A percentile compares a stretch with the other conserved stretches of the same genome.
These are phyloP conservation scores for Drosophila setifemur DNA, from an alignment of 1,140 invertebrate genomes.

Conservation along the genomic window DNA sequence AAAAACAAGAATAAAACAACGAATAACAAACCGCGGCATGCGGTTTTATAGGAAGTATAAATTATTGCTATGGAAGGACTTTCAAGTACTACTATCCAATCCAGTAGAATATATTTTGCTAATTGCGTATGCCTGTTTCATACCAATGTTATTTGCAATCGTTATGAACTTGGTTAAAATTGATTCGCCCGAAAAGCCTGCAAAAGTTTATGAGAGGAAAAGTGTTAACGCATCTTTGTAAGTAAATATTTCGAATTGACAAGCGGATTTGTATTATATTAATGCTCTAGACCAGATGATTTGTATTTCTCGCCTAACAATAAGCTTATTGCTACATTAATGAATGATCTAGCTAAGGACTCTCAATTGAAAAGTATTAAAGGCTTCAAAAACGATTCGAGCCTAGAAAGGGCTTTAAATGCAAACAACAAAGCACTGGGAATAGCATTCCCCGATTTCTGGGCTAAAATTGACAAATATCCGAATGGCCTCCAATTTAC, in stretches of 20 bases:
- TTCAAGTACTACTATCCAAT: neutral
- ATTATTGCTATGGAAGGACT: constrained; percentile 10
- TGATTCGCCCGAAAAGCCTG: neutral
- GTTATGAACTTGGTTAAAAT: neutral
- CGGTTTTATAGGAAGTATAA: neutral
- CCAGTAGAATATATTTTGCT: neutral
- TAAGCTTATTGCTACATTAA: neutral
- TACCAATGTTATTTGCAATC: neutral
- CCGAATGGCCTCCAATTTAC: neutral
- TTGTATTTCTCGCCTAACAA: neutral
- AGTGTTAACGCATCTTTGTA: neutral
- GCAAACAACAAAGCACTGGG: neutral
- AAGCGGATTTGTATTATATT: neutral
- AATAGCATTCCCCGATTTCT: neutral
- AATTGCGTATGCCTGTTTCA: neutral
- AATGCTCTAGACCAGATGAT: neutral
- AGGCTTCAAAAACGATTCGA: neutral
- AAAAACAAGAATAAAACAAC: neutral
- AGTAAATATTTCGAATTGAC: neutral
- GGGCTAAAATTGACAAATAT: neutral
- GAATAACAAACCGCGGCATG: too few relatives aligned
- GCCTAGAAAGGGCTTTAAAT: neutral
- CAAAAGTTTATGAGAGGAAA: neutral
- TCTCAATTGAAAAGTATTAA: neutral
- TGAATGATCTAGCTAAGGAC: neutral